A percentile compares a stretch with the other conserved stretches of the same genome.
Conservation (phyloP, 2,888 invertebrate genomes). For the Hedya salicella region DNA sequence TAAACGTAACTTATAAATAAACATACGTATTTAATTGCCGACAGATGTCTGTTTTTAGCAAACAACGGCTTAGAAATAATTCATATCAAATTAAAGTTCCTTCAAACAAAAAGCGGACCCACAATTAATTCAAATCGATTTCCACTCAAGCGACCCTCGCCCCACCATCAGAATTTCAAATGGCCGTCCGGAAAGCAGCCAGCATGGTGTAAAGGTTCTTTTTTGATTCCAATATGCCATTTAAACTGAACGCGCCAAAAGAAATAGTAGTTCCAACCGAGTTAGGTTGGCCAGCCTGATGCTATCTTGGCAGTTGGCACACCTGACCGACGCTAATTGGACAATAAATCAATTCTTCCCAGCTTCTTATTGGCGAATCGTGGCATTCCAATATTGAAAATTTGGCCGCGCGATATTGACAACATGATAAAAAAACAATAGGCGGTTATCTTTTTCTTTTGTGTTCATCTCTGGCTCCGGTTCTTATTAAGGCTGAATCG, state of each 20-base stretch:
- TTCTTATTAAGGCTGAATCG: constrained; percentile 81
- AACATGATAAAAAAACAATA: constrained; percentile 85
- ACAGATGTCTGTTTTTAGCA: constrained; percentile 38
- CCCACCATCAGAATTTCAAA: constrained; percentile 83
- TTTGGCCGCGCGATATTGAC: constrained; percentile 85
- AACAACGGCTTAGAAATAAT: constrained; percentile 59
- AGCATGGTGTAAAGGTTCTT: constrained; percentile 82
- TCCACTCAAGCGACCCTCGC: constrained; percentile 75
- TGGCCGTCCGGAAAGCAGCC: constrained; percentile 74
- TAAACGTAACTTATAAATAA: constrained; percentile 18
- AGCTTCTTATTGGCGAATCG: constrained; percentile 85
- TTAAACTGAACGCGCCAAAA: constrained; percentile 81
- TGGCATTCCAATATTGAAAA: constrained; percentile 85
- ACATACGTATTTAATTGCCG: constrained; percentile 25
- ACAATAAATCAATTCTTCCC: constrained; percentile 85
- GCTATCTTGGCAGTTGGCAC: constrained; percentile 85
- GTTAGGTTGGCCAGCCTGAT: constrained; percentile 83
- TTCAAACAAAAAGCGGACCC: constrained; percentile 64
- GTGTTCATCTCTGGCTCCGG: constrained; percentile 81
- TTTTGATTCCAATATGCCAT: constrained; percentile 83
- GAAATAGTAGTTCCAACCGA: constrained; percentile 78
- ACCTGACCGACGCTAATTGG: constrained; percentile 86
- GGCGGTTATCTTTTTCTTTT: constrained; percentile 83
- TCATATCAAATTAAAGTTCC: constrained; percentile 79
- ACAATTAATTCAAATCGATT: constrained; percentile 83